A percentile compares a stretch with the other conserved stretches of the same genome.
Conservation (phyloP, 2,888 invertebrate species). For the Ophion obscuratus region DNA sequence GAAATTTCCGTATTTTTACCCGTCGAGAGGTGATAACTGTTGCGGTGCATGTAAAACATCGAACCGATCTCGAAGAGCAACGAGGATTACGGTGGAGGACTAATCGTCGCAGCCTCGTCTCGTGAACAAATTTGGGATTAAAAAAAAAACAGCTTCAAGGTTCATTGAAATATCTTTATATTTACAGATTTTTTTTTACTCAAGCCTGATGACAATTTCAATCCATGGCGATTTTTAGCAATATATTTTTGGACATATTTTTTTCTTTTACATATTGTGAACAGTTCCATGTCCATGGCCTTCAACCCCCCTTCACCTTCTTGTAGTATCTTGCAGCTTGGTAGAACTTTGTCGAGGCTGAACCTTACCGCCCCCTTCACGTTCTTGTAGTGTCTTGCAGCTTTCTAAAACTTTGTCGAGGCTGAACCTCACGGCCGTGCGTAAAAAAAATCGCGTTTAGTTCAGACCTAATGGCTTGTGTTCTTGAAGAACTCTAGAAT, state of each 20-base stretch:
- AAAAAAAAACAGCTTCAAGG: conserved; percentile 60
- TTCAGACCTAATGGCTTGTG: background rate
- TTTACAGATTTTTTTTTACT: background rate
- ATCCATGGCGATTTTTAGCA: background rate
- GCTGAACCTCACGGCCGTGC: background rate
- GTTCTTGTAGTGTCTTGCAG: background rate
- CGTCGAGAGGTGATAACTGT: conserved; percentile 10
- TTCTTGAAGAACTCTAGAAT: background rate
- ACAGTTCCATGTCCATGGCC: background rate
- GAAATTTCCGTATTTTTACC: background rate
- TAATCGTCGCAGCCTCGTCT: conserved; percentile 48
- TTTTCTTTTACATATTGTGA: background rate
- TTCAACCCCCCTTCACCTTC: background rate
- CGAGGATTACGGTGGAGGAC: conserved; percentile 53
- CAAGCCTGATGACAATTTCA: background rate
- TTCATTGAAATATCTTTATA: conserved; percentile 11
- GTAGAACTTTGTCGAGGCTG: conserved; percentile 12
- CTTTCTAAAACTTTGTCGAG: conserved; percentile 14
- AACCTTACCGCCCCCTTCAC: background rate
- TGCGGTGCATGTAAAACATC: conserved; percentile 8
- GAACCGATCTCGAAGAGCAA: background rate
- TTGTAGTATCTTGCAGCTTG: background rate
- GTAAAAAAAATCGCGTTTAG: background rate
- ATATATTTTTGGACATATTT: background rate
- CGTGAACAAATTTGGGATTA: conserved; percentile 46